Evolutionary conservation across 1,140 invertebrate species (phyloP).

Genomic region (Philopotamus ludificatus): DNA sequence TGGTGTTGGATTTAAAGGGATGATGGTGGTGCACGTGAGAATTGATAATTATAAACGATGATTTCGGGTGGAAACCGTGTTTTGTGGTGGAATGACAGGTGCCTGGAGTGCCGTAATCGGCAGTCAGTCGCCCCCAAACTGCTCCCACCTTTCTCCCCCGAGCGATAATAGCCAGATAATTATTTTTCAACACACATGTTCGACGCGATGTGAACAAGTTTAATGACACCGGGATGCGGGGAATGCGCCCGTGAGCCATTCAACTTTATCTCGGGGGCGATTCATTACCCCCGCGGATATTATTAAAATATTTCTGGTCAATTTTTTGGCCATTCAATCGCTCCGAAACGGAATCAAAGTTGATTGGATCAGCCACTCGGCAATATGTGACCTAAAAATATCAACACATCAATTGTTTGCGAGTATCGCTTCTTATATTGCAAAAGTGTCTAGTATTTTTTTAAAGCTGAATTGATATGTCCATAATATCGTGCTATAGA

Average conservation of each 20-base stretch:
- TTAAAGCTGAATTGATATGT: too few species aligned
- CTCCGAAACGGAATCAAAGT: too few species aligned
- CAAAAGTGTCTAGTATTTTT: too few species aligned
- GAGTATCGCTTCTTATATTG: too few species aligned
- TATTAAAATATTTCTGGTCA: too few species aligned
- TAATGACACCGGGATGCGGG: conserved; percentile 2
- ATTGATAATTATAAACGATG: conserved; percentile 33
- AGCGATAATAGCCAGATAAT: conserved; percentile 11
- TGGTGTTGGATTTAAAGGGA: conserved; percentile 25
- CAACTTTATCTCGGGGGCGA: too few species aligned
- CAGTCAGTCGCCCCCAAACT: background rate
- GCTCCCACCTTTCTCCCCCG: conserved; percentile 6
- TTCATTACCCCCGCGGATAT: too few species aligned
- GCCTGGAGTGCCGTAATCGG: conserved; percentile 20
- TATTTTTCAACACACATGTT: conserved; percentile 11
- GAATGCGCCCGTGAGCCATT: background rate
- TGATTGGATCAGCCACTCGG: too few species aligned
- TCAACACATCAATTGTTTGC: too few species aligned
- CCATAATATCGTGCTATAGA: too few species aligned
- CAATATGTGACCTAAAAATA: too few species aligned
- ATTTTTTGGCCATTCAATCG: too few species aligned
- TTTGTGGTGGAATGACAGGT: conserved; percentile 24
- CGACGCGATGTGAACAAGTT: background rate
- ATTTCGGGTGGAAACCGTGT: conserved; percentile 18
- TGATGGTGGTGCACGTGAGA: conserved; percentile 22